Evolutionary conservation across 2,888 invertebrate species (phyloP), one percentile per base, ranked within the genome.

Genomic region (Scrobipalpa costella): DNA sequence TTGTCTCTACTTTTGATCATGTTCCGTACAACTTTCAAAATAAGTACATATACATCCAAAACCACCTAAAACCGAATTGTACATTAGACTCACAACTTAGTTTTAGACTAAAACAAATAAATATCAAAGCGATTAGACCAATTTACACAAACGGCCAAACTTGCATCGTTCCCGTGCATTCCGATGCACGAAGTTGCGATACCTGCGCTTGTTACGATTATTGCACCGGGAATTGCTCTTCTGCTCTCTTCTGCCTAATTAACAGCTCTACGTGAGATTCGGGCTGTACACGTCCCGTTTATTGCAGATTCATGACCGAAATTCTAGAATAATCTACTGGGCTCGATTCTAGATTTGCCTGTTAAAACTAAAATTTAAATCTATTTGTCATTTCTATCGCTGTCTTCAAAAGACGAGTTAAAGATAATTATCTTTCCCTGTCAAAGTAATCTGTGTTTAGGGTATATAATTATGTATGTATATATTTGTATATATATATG

Each of bases 91-190:
- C 44, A 40, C 40, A 44, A 44, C 44, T 44, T 44, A 44, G 44
- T 69, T 64, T 64, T 27, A 6, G 27, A 1, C 27, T 52, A n/a
- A 44, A 60, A 47, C 47, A 47, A 60, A 60, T 60, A 60, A 58
- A 58, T 58, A 58, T 36, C 40, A 58, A 27, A 49, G 60, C 49
- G 60, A 49, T 60, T 60, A 60, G 33, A 49, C 33, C 49, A 60
- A 60, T 60, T 44, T 60, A 60, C 33, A 33, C 60, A 49, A 60
- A 60, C 13, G 60, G 33, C 21, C 15, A 17, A 60, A 60, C 59
- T 59, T 59, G 59, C 21, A 59, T 15, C 44, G 60, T 49, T 60
- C 9, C 49, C 33, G 21, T 60, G 60, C 60, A 49, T 13, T 47
- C 15, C 9, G 17, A 21, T 49, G 60, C 60, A 60, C 34, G 38